A percentile compares a stretch with the other conserved stretches of the same genome.
Conservation (phyloP, 35 echinoderm and acorn worm species). For the Patiria miniata region DNA sequence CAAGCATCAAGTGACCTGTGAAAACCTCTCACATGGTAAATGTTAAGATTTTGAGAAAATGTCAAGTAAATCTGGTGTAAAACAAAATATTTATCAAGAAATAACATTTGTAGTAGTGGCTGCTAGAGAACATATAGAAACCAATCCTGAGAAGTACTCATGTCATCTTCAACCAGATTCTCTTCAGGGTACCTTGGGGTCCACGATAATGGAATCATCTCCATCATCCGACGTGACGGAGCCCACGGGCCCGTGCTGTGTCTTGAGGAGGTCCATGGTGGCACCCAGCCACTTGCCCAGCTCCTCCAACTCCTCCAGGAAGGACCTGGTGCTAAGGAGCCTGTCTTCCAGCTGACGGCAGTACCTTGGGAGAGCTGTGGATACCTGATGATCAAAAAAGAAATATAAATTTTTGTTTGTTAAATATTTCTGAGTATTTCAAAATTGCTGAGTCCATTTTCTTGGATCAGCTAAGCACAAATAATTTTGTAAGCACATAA, state of each 20-base stretch:
- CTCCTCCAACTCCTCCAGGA: constrained; percentile 68
- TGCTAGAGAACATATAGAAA: too few relatives aligned
- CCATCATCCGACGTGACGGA: constrained; percentile 71
- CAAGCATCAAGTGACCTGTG: too few relatives aligned
- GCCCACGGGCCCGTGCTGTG: constrained; percentile 70
- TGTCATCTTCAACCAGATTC: neutral
- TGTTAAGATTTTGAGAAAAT: too few relatives aligned
- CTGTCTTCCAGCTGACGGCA: constrained; percentile 59
- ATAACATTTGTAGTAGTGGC: too few relatives aligned
- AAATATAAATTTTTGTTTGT: neutral
- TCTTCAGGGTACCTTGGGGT: constrained; percentile 59
- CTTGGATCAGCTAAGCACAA: neutral
- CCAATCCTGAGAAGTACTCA: too few relatives aligned
- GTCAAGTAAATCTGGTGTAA: too few relatives aligned
- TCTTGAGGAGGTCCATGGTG: constrained; percentile 74
- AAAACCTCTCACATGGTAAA: too few relatives aligned
- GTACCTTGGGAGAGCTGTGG: constrained; percentile 56
- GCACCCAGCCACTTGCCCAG: constrained; percentile 65
- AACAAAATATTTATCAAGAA: too few relatives aligned
- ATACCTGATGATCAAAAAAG: constrained; percentile 24
- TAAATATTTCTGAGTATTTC: neutral
- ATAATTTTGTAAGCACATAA: too few relatives aligned
- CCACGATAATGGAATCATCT: constrained; percentile 76
- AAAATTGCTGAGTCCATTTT: neutral
- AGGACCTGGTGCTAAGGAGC: constrained; percentile 58